Conservation (phyloP, 2,113 vertebrate species). For the Alosa alosa region DNA sequence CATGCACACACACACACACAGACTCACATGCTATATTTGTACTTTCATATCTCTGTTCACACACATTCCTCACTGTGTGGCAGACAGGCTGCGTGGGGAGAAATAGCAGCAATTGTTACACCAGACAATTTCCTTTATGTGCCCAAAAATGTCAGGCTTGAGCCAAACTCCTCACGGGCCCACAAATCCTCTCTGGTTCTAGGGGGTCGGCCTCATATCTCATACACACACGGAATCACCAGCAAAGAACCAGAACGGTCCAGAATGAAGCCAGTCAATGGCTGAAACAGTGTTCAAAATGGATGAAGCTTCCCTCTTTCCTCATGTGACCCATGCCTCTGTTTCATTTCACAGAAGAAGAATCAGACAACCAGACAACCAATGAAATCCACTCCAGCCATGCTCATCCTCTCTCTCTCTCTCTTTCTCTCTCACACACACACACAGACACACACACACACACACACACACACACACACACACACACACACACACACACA, state of each 20-base stretch:
- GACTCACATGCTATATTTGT: neutral
- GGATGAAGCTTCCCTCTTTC: neutral
- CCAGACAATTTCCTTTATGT: conserved; percentile 61
- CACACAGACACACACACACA: no score
- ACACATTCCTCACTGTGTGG: conserved; percentile 52
- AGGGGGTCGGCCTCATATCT: conserved; percentile 22
- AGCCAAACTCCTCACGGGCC: conserved; percentile 33
- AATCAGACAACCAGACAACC: conserved; percentile 29
- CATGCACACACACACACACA: neutral
- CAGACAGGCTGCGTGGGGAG: conserved; percentile 56
- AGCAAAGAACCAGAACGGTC: neutral
- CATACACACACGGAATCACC: conserved; percentile 7
- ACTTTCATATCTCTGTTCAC: conserved; percentile 41
- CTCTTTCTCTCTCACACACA: no score
- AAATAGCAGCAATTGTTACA: conserved; percentile 69
- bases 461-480: no score
- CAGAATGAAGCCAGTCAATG: neutral
- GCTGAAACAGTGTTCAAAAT: no score
- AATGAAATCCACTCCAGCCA: conserved; percentile 36
- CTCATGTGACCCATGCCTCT: neutral
- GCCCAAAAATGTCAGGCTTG: conserved; percentile 54
- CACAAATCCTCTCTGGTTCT: neutral
- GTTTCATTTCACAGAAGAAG: conserved; percentile 39
- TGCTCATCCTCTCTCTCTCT: conserved; percentile 20
- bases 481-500: no score